Conservation (phyloP, 2,888 invertebrate genomes). For the Leptothorax acervorum region DNA sequence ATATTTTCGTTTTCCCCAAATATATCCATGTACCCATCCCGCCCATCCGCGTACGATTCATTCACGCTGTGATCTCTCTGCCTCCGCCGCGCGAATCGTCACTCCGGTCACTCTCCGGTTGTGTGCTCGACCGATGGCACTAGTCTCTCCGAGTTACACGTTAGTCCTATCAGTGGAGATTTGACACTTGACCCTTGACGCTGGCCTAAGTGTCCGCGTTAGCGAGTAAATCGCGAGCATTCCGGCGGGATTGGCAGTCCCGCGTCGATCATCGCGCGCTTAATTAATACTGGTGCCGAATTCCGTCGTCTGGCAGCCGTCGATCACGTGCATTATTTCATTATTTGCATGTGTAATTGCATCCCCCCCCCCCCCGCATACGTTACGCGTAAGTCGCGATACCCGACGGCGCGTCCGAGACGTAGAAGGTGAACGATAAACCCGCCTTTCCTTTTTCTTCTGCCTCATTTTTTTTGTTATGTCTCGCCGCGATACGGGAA, state of each 20-base stretch:
- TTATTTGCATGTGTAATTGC: background rate
- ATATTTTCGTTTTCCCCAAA: background rate
- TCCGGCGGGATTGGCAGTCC: constrained; percentile 69
- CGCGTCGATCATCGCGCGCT: constrained; percentile 68
- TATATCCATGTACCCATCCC: background rate
- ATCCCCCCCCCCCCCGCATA: too few species aligned
- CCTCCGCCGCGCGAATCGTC: background rate
- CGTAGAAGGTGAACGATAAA: constrained; percentile 30
- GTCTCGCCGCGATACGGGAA: constrained; percentile 24
- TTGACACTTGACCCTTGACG: constrained; percentile 82
- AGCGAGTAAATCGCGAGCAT: constrained; percentile 69
- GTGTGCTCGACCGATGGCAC: constrained; percentile 21
- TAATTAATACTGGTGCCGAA: constrained; percentile 63
- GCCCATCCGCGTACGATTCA: background rate
- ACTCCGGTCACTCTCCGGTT: background rate
- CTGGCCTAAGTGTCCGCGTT: constrained; percentile 71
- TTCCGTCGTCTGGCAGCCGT: constrained; percentile 37
- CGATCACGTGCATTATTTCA: constrained; percentile 27
- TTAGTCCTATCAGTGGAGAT: constrained; percentile 79
- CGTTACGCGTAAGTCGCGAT: background rate
- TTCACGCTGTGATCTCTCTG: constrained; percentile 7
- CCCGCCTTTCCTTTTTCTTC: background rate
- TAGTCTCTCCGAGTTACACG: constrained; percentile 24
- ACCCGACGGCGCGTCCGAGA: background rate
- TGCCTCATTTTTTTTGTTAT: background rate